Base-by-base conservation (phyloP, 2,113 vertebrate genomes). In the Proterorhinus semilunaris region DNA sequence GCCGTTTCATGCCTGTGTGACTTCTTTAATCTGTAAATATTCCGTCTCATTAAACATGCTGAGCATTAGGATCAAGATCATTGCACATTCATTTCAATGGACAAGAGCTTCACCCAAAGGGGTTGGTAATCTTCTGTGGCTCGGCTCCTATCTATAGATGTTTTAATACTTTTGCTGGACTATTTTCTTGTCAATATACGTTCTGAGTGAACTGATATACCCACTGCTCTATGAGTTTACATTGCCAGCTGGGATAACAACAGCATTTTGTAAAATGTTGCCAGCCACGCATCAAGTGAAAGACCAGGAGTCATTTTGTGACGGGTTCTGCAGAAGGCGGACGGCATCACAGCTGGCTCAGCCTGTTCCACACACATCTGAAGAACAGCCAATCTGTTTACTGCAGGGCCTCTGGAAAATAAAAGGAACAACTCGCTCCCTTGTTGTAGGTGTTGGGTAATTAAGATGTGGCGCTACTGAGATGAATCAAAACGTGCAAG, bases 161-260 rank as follows among this genome's bases (percentile, higher is more conserved):
- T 21, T 21, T 21, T 21, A 21, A 21, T 21, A 21, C 21, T 21
- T 21, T 21, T 21, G 21, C 21, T n/a, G n/a, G n/a, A n/a, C n/a
- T 21, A 21, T 21, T 21, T 2, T 21, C 21, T 21, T 21, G 21
- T 21, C 21, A 21, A 21, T 21, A 21, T 21, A 21, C 21, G 21
- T 21, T 21, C 21, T 21, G n/a, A n/a, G n/a, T n/a, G n/a, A n/a
- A 21, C 43, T n/a, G 12, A n/a, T 10, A 21, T 7, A 43, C 65
- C 55, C 49, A 62, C 45, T 15, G 15, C 58, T 58, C 66, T 2
- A 15, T 44, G 50, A 68, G 47, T 12, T 9, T 66, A n/a, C 1
- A 12, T 2, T 45, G 46, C 2, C 62, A 66, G 66, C 66, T 66
- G 42, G 65, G 47, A 52, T 66, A 73, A 79, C 76, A 79, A 71